These are phyloP conservation scores for Diaphora mendica DNA, from an alignment of 2,888 invertebrate species.

Conservation along the genomic window DNA sequence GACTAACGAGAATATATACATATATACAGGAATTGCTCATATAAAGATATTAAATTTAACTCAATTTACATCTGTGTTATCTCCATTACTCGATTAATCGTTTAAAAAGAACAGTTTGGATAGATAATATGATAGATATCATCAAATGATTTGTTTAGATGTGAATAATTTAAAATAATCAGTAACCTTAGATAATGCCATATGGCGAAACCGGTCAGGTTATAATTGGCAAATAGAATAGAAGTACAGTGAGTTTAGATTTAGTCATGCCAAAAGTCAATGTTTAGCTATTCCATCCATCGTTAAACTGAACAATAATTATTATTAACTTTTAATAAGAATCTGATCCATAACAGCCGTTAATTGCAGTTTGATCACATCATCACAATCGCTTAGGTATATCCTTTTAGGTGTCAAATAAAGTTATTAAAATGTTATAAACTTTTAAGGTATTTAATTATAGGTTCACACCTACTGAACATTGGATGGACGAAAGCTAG, in stretches of 20 bases:
- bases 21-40: too few relatives aligned
- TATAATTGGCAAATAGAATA: too few relatives aligned
- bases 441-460: not conserved
- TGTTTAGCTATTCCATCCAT: too few relatives aligned
- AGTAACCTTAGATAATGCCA: too few relatives aligned
- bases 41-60: too few relatives aligned
- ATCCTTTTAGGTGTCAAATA: not conserved
- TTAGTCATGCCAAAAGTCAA: too few relatives aligned
- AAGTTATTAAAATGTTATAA: slow-evolving; percentile 1
- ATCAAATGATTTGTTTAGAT: too few relatives aligned
- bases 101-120: not conserved
- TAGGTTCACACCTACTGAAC: not conserved
- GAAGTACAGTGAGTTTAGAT: too few relatives aligned
- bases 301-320: too few relatives aligned
- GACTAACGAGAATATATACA: too few relatives aligned
- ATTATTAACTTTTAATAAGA: not conserved
- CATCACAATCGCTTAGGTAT: not conserved
- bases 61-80: slow-evolving; percentile 17
- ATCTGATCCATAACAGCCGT: not conserved
- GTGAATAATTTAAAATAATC: too few relatives aligned
- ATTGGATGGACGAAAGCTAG: not conserved
- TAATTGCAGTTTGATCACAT: not conserved
- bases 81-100: slow-evolving; percentile 23
- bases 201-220: too few relatives aligned
- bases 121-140: not conserved